phyloP scores from a whole-genome alignment of 1,140 invertebrate species.

The Uloborus diversus region DNA sequence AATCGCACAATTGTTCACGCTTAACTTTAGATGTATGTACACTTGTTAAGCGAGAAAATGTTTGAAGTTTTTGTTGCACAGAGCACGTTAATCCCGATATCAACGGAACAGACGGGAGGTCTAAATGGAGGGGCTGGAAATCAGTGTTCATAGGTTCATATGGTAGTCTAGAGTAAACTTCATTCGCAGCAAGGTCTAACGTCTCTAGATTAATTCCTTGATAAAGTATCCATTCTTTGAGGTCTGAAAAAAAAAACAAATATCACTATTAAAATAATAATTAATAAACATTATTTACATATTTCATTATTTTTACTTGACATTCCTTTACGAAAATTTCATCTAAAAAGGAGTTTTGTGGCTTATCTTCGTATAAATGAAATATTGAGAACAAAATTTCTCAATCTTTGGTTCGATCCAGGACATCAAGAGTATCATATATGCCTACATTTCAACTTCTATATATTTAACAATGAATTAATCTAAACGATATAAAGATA shows the following conservation, averaged over 20 bases:
- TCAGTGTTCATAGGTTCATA: background rate
- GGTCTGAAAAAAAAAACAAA: constrained; percentile 43
- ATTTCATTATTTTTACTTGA: no score
- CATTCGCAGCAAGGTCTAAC: constrained; percentile 50
- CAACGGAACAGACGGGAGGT: constrained; percentile 53
- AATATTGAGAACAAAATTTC: no score
- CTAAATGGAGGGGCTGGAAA: constrained; percentile 25
- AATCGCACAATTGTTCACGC: constrained; percentile 55
- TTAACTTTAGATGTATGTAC: constrained; percentile 58
- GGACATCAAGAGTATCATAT: no score
- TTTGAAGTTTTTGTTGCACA: constrained; percentile 46
- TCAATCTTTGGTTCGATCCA: no score
- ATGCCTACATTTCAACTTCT: no score
- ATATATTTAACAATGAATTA: no score
- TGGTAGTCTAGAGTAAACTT: constrained; percentile 20
- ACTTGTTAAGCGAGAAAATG: constrained; percentile 52
- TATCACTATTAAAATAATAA: no score
- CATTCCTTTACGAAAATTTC: no score
- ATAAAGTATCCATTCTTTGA: constrained; percentile 58
- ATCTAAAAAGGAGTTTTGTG: no score
- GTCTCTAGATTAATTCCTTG: constrained; percentile 58
- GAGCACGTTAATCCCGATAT: constrained; percentile 55
- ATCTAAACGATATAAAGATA: no score
- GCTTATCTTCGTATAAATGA: no score
- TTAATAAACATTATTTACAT: no score